Conservation (phyloP, 2,113 vertebrate genomes). For the Desmodus rotundus region DNA sequence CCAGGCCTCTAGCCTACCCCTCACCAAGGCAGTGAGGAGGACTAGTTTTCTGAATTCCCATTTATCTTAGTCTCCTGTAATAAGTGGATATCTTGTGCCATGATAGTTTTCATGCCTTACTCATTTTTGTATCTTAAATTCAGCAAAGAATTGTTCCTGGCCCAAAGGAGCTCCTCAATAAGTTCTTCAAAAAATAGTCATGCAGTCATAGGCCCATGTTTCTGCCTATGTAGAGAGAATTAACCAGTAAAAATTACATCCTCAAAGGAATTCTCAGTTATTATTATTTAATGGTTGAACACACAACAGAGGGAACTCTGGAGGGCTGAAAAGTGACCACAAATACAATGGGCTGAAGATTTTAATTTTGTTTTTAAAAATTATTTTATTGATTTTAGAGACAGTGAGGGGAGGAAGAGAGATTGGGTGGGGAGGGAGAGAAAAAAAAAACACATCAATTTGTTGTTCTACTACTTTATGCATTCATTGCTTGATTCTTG, state of each 20-base stretch:
- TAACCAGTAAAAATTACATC: not conserved
- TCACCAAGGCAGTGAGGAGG: not conserved
- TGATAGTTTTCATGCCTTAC: not conserved
- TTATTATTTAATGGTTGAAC: not conserved
- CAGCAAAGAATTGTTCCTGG: not conserved
- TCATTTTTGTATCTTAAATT: constrained; percentile 17
- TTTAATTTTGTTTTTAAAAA: not conserved
- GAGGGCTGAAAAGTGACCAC: not conserved
- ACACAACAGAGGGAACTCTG: not conserved
- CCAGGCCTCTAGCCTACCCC: not conserved
- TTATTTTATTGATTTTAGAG: no score
- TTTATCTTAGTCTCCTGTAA: not conserved
- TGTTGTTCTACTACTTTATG: no score
- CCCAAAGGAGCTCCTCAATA: not conserved
- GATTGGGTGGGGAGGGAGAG: no score
- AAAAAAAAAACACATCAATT: no score
- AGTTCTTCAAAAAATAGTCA: not conserved
- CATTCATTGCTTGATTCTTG: no score
- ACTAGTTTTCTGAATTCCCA: not conserved
- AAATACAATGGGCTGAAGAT: not conserved
- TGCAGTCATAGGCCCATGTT: not conserved
- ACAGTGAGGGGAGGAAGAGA: no score
- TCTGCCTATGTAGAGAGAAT: not conserved
- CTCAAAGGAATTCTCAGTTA: not conserved
- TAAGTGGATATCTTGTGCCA: not conserved